Conservation (phyloP, 2,797 vertebrate species). For the Furcifer pardalis region DNA sequence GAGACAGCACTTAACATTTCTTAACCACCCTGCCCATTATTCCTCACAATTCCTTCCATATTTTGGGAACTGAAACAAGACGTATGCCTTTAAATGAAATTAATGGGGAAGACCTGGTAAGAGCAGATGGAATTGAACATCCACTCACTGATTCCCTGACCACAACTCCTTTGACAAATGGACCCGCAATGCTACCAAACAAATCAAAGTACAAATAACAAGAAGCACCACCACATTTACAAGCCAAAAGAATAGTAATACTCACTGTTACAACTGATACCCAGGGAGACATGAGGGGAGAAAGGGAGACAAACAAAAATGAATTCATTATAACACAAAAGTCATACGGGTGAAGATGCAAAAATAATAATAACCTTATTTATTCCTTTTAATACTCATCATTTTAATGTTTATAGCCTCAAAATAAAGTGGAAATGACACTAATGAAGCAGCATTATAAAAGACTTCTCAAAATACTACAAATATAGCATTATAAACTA, state of each 20-base stretch:
- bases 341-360: too few relatives aligned
- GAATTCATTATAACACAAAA: neutral
- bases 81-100: neutral
- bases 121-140: too few relatives aligned
- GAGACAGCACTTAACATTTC: neutral
- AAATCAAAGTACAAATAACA: neutral
- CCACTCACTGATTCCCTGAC: too few relatives aligned
- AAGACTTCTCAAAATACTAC: neutral
- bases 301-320: slow-evolving; percentile 27
- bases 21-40: too few relatives aligned
- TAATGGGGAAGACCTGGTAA: neutral
- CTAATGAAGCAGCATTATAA: neutral
- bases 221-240: neutral
- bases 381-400: neutral
- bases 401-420: neutral
- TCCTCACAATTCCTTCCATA: too few relatives aligned
- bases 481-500: neutral
- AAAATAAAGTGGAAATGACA: neutral
- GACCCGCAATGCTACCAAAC: too few relatives aligned
- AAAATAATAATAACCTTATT: neutral
- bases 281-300: slow-evolving; percentile 46
- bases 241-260: slow-evolving; percentile 52
- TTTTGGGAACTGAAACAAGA: neutral
- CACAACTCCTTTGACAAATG: too few relatives aligned
- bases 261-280: slow-evolving; percentile 95